Percentiles rank a stretch among this genome's conserved stretches.
phyloP scores from a whole-genome alignment of 2,797 vertebrate genomes.

The Schizopygopsis malacanthus region DNA sequence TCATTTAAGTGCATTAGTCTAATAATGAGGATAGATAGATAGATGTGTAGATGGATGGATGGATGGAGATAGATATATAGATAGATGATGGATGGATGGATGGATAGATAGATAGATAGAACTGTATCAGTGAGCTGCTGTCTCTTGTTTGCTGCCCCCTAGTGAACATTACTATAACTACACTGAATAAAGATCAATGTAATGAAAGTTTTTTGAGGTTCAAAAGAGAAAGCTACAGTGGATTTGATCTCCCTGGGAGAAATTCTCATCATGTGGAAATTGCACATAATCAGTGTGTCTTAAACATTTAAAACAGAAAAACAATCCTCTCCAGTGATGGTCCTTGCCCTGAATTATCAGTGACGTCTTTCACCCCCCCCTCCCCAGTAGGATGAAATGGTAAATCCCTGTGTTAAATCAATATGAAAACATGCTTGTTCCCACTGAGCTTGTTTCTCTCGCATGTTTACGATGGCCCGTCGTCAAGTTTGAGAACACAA shows the following conservation, averaged over 20 bases:
- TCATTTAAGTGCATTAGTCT: neutral
- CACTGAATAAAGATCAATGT: neutral
- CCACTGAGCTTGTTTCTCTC: slow-evolving; percentile 50
- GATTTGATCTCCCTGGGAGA: slow-evolving; percentile 49
- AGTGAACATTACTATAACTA: slow-evolving; percentile 67
- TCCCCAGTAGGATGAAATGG: slow-evolving; percentile 12
- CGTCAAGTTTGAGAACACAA: slow-evolving; percentile 58
- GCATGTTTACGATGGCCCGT: slow-evolving; percentile 35
- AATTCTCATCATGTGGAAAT: slow-evolving; percentile 27
- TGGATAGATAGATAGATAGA: neutral
- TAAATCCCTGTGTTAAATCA: slow-evolving; percentile 52
- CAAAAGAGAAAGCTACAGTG: neutral
- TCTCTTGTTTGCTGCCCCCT: slow-evolving; percentile 78
- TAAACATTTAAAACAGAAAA: slow-evolving; percentile 56
- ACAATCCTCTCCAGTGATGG: slow-evolving; percentile 51
- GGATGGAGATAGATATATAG: neutral
- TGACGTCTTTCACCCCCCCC: slow-evolving; percentile 27
- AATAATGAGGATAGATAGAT: neutral
- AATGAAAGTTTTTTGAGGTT: neutral
- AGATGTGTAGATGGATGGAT: neutral
- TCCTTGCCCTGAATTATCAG: slow-evolving; percentile 17
- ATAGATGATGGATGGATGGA: neutral
- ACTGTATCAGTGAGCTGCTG: neutral
- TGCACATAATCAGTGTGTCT: slow-evolving; percentile 52
- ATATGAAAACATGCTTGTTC: slow-evolving; percentile 54